Base-by-base conservation (phyloP, 1,140 invertebrate species). In the Drosophila triauraria region DNA sequence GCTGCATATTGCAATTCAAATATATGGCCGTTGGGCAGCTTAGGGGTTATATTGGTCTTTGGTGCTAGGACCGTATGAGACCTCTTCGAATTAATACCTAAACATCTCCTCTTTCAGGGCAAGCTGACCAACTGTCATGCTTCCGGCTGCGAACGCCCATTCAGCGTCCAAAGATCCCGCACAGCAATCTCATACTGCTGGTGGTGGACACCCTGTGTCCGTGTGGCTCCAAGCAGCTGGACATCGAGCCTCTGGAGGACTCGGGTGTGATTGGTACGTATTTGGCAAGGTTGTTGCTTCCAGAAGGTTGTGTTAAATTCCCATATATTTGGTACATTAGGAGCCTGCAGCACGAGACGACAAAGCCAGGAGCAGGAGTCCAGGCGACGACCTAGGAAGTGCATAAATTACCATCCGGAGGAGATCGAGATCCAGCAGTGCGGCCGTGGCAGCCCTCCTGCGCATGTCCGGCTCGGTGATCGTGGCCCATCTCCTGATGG, bases 91-190 rank as follows among this genome's bases (percentile, higher is more conserved):
- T 27, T 38, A 1, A n/a, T 9, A 40, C 23, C 7, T 93, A 93
- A 58, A 7, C 12, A 8, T 15, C 3, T 44, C 2, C 1, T 25
- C 35, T 91, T 94, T 20, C 96, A 98, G 93, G 97, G 97, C n/a
- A 97, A 97, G 92, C 94, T 98, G 1, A 98, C 97, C 1, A 98
- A 98, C 91, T 98, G 97, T 91, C 97, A 98, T 87, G 95, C 96
- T 30, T 97, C 96, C 20, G 97, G 97, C 76, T 98, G 97, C 91
- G 97, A 98, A 93, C 96, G 97, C 77, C 97, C 97, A 13, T 98
- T 98, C 93, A 98, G 97, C 93, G 97, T 98, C 12, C 97, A 98
- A 88, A 97, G 93, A 97, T 98, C 79, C 97, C 96, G 43, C 96
- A 97, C 88, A 98, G 97, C 80, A 98, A 98, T 94, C 93, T 98